A percentile compares a stretch with the other conserved stretches of the same genome.
Conservation (phyloP, 2,888 invertebrate species). For the Aproaerema taeniolella region DNA sequence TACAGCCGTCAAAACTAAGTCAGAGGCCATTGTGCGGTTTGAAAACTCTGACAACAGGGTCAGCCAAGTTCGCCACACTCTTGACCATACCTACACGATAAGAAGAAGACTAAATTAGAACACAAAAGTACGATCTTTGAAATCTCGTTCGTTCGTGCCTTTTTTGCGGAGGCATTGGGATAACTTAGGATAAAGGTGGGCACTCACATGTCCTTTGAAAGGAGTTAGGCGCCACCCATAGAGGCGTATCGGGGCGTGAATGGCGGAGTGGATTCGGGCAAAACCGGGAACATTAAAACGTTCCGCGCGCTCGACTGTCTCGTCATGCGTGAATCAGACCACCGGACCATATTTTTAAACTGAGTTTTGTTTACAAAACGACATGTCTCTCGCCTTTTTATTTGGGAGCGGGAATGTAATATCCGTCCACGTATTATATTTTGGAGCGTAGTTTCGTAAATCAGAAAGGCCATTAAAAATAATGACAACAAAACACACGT, state of each 20-base stretch:
- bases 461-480: slow-evolving; percentile 51
- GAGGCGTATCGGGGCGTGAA: slow-evolving; percentile 43
- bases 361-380: slow-evolving; percentile 54
- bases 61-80: too few relatives aligned
- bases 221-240: slow-evolving; percentile 46
- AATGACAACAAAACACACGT: slow-evolving; percentile 38
- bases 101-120: too few relatives aligned
- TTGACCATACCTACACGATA: too few relatives aligned
- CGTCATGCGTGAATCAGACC: slow-evolving; percentile 44
- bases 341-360: slow-evolving; percentile 56
- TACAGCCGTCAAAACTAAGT: too few relatives aligned
- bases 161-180: too few relatives aligned
- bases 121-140: too few relatives aligned
- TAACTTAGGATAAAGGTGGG: slow-evolving; percentile 40
- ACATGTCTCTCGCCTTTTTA: slow-evolving; percentile 35
- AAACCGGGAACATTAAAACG: slow-evolving; percentile 55
- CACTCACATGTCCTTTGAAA: slow-evolving; percentile 45
- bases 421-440: slow-evolving; percentile 23
- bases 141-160: too few relatives aligned
- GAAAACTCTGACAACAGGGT: too few relatives aligned
- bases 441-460: slow-evolving; percentile 33
- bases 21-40: too few relatives aligned
- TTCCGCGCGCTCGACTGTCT: slow-evolving; percentile 52
- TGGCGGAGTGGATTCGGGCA: slow-evolving; percentile 19
- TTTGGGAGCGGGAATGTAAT: slow-evolving; percentile 20